phyloP scores from a whole-genome alignment of 2,888 invertebrate genomes.

The Liposcelis brunnea region DNA sequence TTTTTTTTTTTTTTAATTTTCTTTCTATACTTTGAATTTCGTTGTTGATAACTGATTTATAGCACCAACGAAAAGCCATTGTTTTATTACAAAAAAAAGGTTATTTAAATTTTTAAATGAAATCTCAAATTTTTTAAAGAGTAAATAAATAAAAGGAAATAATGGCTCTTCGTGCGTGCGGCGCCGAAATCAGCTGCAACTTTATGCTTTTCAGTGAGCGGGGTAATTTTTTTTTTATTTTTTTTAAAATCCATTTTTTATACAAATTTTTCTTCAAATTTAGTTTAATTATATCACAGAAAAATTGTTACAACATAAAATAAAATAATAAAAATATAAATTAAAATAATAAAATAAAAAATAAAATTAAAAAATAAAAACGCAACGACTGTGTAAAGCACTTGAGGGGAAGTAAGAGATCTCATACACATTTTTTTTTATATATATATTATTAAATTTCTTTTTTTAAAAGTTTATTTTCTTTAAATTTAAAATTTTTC shows the following conservation, averaged over 20 bases:
- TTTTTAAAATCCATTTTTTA: conserved; percentile 15
- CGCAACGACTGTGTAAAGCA: conserved; percentile 21
- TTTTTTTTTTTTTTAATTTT: conserved; percentile 2
- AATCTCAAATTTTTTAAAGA: too few relatives aligned
- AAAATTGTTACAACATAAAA: conserved; percentile 18
- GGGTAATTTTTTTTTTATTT: conserved; percentile 10
- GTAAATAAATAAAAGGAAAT: too few relatives aligned
- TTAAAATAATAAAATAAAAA: conserved; percentile 6
- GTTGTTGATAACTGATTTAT: too few relatives aligned
- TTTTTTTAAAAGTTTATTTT: conserved; percentile 15
- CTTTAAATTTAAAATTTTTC: conserved; percentile 8
- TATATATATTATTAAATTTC: conserved; percentile 7
- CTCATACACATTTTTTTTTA: conserved; percentile 13
- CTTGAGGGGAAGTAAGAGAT: conserved; percentile 22
- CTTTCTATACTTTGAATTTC: too few relatives aligned
- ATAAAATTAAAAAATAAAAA: conserved; percentile 13
- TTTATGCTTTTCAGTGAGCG: too few relatives aligned
- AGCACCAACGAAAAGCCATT: too few relatives aligned
- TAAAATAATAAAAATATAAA: conserved; percentile 16
- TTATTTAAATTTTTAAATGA: too few relatives aligned
- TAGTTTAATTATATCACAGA: conserved; percentile 22
- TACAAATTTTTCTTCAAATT: conserved; percentile 13
- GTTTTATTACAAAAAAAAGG: too few relatives aligned
- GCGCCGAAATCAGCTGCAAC: too few relatives aligned
- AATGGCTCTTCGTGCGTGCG: too few relatives aligned